Percentiles rank a stretch among this genome's conserved stretches.
These are phyloP conservation scores for Laticauda colubrina DNA, from an alignment of 2,113 vertebrate species.

Conservation along the genomic window DNA sequence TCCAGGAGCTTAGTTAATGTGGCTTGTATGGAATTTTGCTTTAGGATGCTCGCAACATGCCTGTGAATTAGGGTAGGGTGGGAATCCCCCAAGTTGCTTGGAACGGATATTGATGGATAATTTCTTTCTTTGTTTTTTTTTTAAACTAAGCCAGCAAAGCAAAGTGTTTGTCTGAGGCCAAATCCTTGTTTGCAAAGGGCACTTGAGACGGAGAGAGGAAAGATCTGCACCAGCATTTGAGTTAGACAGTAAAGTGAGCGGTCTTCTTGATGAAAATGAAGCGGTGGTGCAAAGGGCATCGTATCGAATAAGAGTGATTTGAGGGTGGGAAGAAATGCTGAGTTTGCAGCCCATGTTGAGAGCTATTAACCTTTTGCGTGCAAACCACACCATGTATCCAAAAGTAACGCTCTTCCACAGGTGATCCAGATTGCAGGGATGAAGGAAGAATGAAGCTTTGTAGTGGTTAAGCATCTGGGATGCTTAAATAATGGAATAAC, in stretches of 20 bases:
- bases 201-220: constrained; percentile 57
- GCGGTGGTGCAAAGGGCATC: constrained; percentile 37
- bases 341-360: constrained; percentile 25
- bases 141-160: constrained; percentile 47
- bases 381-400: neutral
- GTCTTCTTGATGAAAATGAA: constrained; percentile 6
- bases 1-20: neutral
- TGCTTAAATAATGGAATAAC: neutral
- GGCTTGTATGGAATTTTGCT: neutral
- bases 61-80: neutral
- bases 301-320: constrained; percentile 34
- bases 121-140: constrained; percentile 7
- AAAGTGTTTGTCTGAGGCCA: constrained; percentile 38
- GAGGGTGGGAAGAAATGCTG: constrained; percentile 41
- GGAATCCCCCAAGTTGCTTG: neutral
- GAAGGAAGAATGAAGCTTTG: neutral
- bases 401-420: neutral
- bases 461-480: neutral
- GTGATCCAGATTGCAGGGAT: neutral
- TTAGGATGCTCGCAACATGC: neutral
- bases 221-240: constrained; percentile 8
- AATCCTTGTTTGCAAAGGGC: constrained; percentile 63
- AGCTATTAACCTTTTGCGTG: constrained; percentile 55
- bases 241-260: neutral
- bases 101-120: neutral